These are phyloP conservation scores for Lycaon pictus DNA, from an alignment of 2,113 vertebrate species.

Conservation along the genomic window DNA sequence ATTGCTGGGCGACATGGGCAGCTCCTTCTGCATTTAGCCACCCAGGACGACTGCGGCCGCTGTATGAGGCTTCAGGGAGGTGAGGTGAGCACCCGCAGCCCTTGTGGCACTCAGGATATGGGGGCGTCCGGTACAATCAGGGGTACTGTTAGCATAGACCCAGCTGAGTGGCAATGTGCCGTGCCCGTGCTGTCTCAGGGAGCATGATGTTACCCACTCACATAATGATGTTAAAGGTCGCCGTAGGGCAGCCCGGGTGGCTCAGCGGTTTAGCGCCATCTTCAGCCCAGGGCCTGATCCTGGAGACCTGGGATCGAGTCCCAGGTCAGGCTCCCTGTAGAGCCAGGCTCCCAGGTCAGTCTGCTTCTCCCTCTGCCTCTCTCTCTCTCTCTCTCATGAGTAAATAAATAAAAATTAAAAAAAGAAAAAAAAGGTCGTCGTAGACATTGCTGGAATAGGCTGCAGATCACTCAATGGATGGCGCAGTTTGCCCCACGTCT, in stretches of 20 bases:
- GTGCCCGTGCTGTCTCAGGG: fast-evolving
- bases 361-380: too few relatives aligned
- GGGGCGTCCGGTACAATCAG: fast-evolving
- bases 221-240: fast-evolving
- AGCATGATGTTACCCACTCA: fast-evolving
- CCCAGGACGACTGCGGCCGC: fast-evolving
- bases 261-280: too few relatives aligned
- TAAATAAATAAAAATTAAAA: too few relatives aligned
- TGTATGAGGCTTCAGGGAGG: fast-evolving
- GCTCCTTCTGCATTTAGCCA: neutral
- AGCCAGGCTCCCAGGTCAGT: too few relatives aligned
- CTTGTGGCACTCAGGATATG: fast-evolving
- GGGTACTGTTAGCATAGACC: fast-evolving
- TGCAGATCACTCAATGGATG: neutral
- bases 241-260: too few relatives aligned
- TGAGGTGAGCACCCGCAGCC: neutral
- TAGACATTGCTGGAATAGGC: too few relatives aligned
- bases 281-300: too few relatives aligned
- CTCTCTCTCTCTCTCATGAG: too few relatives aligned
- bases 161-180: fast-evolving
- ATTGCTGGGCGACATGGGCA: fast-evolving
- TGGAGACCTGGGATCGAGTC: too few relatives aligned
- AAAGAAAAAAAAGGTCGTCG: neutral
- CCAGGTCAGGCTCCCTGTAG: too few relatives aligned
- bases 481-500: fast-evolving